phyloP scores from a whole-genome alignment of 2,797 vertebrate species.

The Lophotriccus pileatus region DNA sequence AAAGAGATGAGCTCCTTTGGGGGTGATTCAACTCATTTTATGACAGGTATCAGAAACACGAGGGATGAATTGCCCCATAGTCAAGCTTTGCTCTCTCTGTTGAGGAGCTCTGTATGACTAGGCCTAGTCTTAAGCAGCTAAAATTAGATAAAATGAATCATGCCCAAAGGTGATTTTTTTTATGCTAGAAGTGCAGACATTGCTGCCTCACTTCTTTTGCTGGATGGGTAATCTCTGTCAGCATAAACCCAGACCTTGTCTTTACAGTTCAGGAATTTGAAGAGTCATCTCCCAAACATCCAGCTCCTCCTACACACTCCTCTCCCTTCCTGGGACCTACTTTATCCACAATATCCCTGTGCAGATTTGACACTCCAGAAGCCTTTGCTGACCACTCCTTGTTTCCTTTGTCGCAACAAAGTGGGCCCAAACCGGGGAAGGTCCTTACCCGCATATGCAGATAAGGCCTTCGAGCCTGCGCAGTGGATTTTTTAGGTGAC shows the following conservation, averaged over 20 bases:
- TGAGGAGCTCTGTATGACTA: neutral
- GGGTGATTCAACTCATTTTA: constrained; percentile 5
- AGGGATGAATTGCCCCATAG: neutral
- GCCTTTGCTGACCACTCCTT: neutral
- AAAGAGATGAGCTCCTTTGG: neutral
- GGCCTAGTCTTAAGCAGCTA: neutral
- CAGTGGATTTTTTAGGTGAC: too few relatives aligned
- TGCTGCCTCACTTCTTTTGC: too few relatives aligned
- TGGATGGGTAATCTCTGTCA: neutral
- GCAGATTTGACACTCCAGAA: neutral
- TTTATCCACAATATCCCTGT: neutral
- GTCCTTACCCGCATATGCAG: too few relatives aligned
- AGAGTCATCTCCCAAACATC: neutral
- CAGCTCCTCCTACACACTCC: neutral
- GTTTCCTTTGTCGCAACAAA: neutral
- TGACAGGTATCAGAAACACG: neutral
- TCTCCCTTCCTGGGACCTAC: neutral
- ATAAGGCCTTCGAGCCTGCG: too few relatives aligned
- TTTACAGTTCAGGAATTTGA: constrained; percentile 15
- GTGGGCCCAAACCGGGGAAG: rapidly evolving
- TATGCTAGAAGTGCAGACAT: neutral
- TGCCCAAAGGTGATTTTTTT: neutral
- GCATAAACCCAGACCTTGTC: neutral
- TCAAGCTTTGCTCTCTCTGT: neutral
- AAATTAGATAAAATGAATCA: constrained; percentile 53